phyloP scores from a whole-genome alignment of 2,888 invertebrate genomes.

The Leptopilina myrica region DNA sequence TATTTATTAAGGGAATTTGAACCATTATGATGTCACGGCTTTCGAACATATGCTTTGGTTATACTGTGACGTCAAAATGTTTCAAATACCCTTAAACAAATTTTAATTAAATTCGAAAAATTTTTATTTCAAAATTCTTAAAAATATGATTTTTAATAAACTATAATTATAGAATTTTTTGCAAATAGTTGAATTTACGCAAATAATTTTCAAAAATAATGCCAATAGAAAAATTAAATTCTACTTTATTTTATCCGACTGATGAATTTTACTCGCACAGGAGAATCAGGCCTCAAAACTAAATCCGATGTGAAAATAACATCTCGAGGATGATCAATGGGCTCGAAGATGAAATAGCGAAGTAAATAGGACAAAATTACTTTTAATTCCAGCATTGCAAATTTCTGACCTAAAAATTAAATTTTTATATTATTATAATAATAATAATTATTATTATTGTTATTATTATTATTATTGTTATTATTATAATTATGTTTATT shows the following conservation, averaged over 20 bases:
- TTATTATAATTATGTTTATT: background rate
- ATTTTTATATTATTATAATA: background rate
- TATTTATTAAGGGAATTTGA: too few species aligned
- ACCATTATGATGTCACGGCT: too few species aligned
- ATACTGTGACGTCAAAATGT: too few species aligned
- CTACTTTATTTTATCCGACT: background rate
- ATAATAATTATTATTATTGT: background rate
- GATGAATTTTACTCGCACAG: slow-evolving; percentile 47
- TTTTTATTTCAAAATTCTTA: too few species aligned
- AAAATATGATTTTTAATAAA: too few species aligned
- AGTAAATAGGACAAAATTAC: slow-evolving; percentile 51
- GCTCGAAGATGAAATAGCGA: slow-evolving; percentile 54
- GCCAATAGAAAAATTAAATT: background rate
- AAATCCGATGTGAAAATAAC: slow-evolving; percentile 46
- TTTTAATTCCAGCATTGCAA: slow-evolving; percentile 56
- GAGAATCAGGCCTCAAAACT: slow-evolving; percentile 45
- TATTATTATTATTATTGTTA: background rate
- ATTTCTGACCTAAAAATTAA: slow-evolving; percentile 50
- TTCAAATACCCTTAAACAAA: too few species aligned
- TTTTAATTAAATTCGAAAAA: too few species aligned
- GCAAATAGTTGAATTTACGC: too few species aligned
- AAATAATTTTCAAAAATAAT: too few species aligned
- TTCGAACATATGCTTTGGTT: too few species aligned
- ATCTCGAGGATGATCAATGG: slow-evolving; percentile 51
- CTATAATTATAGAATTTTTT: too few species aligned